Evolutionary conservation across 2,888 invertebrate species (phyloP).

Genomic region (Orthosia gracilis): DNA sequence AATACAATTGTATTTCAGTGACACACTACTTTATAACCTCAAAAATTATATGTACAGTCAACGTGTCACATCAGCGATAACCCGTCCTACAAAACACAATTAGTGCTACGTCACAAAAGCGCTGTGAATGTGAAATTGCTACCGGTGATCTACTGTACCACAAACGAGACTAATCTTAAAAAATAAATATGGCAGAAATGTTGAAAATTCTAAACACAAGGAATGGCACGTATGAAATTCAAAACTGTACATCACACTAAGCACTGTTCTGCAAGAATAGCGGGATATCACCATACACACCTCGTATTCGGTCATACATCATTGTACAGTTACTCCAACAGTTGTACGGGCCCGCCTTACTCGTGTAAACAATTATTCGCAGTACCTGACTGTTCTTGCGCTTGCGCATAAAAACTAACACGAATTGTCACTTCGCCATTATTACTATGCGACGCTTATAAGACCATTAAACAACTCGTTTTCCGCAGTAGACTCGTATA

Average conservation of each 20-base stretch:
- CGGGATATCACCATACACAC: conserved; percentile 40
- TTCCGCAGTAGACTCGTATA: conserved; percentile 28
- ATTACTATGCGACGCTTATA: conserved; percentile 52
- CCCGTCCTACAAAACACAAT: too few species aligned
- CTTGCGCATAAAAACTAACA: conserved; percentile 55
- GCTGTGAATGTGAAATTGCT: neutral
- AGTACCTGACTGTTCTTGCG: conserved; percentile 27
- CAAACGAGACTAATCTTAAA: neutral
- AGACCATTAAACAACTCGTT: conserved; percentile 52
- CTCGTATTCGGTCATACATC: conserved; percentile 46
- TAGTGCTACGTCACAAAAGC: too few species aligned
- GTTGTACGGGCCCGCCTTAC: conserved; percentile 56
- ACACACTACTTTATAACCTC: neutral
- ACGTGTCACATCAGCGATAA: too few species aligned
- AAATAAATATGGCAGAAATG: too few species aligned
- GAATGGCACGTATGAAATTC: neutral
- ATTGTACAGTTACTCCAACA: conserved; percentile 56
- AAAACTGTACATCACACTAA: conserved; percentile 21
- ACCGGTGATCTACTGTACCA: neutral
- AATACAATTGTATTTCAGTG: neutral
- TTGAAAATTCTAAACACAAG: conserved; percentile 2
- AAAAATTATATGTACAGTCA: too few species aligned
- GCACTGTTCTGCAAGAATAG: conserved; percentile 28
- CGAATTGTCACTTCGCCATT: conserved; percentile 42
- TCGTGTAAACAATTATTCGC: conserved; percentile 59